Evolutionary conservation across 2,113 vertebrate genomes (phyloP).

Genomic region (Balaeniceps rex): DNA sequence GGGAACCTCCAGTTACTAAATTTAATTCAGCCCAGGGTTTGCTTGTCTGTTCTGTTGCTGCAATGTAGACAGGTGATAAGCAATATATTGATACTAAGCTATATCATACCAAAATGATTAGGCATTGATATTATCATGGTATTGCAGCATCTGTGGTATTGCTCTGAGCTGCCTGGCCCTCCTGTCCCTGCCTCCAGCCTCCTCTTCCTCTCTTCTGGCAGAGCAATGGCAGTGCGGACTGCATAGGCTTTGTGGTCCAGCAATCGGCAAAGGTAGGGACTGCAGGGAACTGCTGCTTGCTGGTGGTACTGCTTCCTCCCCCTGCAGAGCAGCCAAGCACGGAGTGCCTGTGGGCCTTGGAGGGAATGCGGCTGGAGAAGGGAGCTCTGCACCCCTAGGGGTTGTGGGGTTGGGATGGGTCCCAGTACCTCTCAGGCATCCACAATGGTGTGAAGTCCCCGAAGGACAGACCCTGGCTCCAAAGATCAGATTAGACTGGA

Average conservation of each 20-base stretch:
- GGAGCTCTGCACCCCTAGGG: background rate
- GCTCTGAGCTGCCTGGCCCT: background rate
- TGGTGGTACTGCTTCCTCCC: background rate
- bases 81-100: background rate
- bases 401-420: background rate
- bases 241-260: background rate
- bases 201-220: background rate
- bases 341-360: accelerated
- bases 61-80: slow-evolving; percentile 43
- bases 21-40: slow-evolving; percentile 47
- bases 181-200: background rate
- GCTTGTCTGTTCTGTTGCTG: slow-evolving; percentile 16
- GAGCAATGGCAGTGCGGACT: accelerated
- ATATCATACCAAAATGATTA: background rate
- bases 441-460: background rate
- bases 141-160: background rate
- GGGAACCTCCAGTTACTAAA: slow-evolving; percentile 62
- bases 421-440: background rate
- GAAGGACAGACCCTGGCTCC: background rate
- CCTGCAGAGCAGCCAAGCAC: background rate
- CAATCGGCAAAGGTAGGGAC: background rate
- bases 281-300: background rate
- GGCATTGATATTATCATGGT: background rate
- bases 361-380: background rate
- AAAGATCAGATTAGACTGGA: background rate